These are phyloP conservation scores for Luperina testacea DNA, from an alignment of 2,888 invertebrate species.

Conservation along the genomic window DNA sequence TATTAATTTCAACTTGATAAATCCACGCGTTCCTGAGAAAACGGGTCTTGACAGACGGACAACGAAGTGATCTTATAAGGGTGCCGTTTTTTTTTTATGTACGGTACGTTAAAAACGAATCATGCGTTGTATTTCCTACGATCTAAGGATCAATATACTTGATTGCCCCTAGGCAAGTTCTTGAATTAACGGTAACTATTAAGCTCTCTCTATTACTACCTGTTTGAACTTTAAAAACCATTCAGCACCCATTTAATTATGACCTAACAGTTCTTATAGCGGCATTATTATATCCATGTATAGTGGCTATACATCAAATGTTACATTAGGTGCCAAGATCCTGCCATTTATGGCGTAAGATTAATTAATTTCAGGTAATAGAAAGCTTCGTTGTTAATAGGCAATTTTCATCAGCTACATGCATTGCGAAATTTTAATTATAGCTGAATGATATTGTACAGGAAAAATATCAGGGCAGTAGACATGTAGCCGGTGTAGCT, in stretches of 20 bases:
- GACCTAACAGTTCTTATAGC: constrained; percentile 7
- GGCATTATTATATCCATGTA: background rate
- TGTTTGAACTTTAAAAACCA: constrained; percentile 33
- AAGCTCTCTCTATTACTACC: constrained; percentile 18
- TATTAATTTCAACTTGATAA: too few species aligned
- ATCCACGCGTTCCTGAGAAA: too few species aligned
- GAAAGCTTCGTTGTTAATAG: constrained; percentile 9
- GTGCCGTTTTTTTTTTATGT: background rate
- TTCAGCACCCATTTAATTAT: constrained; percentile 34
- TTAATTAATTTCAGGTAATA: constrained; percentile 18
- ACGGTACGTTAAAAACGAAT: too few species aligned
- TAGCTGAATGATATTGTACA: background rate
- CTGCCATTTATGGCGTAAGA: background rate
- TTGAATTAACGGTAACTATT: background rate
- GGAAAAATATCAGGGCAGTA: background rate
- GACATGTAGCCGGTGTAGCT: constrained; percentile 10
- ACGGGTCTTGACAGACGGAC: too few species aligned
- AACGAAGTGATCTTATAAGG: too few species aligned
- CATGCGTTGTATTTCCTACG: background rate
- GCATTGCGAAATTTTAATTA: constrained; percentile 31
- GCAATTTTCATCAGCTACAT: background rate
- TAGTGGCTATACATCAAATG: background rate
- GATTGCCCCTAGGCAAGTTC: background rate
- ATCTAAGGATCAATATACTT: background rate
- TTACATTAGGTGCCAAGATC: constrained; percentile 4